A percentile compares a stretch with the other conserved stretches of the same genome.
Conservation (phyloP, 1,140 invertebrate genomes). For the fruit fly (Drosophila melanogaster) region DNA sequence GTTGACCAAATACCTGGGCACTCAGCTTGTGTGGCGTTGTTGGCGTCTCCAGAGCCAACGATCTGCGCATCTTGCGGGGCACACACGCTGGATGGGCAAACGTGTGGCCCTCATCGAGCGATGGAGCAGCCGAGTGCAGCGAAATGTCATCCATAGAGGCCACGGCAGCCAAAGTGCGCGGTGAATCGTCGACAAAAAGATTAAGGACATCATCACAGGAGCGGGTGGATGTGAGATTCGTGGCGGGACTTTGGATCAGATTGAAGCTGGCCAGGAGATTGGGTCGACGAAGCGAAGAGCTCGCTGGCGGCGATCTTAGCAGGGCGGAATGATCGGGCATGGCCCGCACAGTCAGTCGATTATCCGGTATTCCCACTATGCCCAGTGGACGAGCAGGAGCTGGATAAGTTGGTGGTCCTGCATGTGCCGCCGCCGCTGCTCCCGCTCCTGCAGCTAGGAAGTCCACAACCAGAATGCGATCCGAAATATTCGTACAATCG, state of each 20-base stretch:
- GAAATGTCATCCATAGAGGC: conserved; percentile 76
- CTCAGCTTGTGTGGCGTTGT: conserved; percentile 70
- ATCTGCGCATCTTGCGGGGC: conserved; percentile 60
- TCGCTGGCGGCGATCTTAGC: conserved; percentile 42
- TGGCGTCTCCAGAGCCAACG: conserved; percentile 18
- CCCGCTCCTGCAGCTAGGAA: conserved; percentile 85
- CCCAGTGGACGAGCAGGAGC: conserved; percentile 59
- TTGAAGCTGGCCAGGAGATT: conserved; percentile 77
- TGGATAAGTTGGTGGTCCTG: conserved; percentile 29
- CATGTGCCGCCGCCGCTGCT: conserved; percentile 22
- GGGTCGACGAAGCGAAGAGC: conserved; percentile 53
- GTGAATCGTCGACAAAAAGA: conserved; percentile 54
- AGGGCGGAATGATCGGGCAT: conserved; percentile 82
- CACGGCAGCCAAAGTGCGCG: conserved; percentile 32
- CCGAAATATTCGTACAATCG: conserved; percentile 92
- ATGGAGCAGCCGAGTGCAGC: conserved; percentile 57
- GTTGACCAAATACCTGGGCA: conserved; percentile 67
- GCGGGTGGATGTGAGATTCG: conserved; percentile 65
- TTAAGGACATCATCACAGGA: conserved; percentile 79
- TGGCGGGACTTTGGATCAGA: conserved; percentile 72
- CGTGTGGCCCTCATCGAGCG: conserved; percentile 75
- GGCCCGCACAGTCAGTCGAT: conserved; percentile 85
- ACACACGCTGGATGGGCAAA: conserved; percentile 66
- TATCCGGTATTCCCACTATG: conserved; percentile 70
- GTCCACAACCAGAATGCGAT: conserved; percentile 92